A percentile compares a stretch with the other conserved stretches of the same genome.
These are phyloP conservation scores for Chinchilla lanigera DNA, from an alignment of 2,113 vertebrate species.

Conservation along the genomic window DNA sequence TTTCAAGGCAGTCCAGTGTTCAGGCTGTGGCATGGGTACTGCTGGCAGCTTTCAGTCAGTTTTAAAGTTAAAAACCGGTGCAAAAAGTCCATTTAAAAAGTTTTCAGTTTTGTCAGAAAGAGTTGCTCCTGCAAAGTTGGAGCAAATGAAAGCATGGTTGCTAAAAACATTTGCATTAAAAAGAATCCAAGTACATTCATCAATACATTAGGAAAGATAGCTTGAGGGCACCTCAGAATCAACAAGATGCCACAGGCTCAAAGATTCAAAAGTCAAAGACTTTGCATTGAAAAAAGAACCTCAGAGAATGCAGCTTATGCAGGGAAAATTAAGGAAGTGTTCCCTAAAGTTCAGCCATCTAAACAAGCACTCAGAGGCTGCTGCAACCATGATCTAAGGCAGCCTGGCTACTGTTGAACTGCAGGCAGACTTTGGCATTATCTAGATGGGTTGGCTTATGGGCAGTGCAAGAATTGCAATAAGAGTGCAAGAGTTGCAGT, in stretches of 20 bases:
- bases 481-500: neutral
- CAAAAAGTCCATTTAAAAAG: neutral
- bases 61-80: neutral
- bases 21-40: neutral
- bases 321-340: neutral
- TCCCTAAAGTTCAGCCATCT: neutral
- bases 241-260: neutral
- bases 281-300: neutral
- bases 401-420: neutral
- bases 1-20: neutral
- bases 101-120: neutral
- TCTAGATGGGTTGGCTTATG: neutral
- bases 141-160: neutral
- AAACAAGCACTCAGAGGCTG: neutral
- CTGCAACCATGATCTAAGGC: neutral
- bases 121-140: neutral
- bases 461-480: neutral
- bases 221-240: neutral
- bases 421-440: neutral
- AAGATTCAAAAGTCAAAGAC: neutral
- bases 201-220: neutral
- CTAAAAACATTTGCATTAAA: neutral
- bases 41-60: neutral
- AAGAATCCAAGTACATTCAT: neutral
- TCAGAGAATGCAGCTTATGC: neutral